A percentile compares a stretch with the other conserved stretches of the same genome.
These are phyloP conservation scores for Luehdorfia chinensis DNA, from an alignment of 1,140 invertebrate genomes.

Conservation along the genomic window DNA sequence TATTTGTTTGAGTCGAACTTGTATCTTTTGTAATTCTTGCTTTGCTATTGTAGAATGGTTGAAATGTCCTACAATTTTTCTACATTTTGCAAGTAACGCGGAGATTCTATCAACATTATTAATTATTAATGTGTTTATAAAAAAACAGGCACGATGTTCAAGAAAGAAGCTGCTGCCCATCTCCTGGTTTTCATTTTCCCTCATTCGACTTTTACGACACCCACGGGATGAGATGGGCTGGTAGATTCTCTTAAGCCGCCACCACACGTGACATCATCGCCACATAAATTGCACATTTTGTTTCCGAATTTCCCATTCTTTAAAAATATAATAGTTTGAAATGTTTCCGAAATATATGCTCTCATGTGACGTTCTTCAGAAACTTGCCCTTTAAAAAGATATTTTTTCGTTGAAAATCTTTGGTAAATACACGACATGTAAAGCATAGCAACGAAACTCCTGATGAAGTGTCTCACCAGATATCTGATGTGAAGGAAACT, in stretches of 20 bases:
- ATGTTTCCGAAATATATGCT: slow-evolving; percentile 19
- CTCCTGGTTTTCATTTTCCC: no score
- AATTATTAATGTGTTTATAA: slow-evolving; percentile 16
- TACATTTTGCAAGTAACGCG: slow-evolving; percentile 22
- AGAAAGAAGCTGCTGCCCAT: no score
- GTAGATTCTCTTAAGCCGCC: no score
- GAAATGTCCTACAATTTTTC: slow-evolving; percentile 31
- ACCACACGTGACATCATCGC: slow-evolving; percentile 18
- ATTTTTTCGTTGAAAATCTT: slow-evolving; percentile 17
- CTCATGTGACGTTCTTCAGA: slow-evolving; percentile 17
- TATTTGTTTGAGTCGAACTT: slow-evolving; percentile 35
- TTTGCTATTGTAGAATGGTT: slow-evolving; percentile 33
- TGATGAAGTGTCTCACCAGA: slow-evolving; percentile 17
- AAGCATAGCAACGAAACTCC: slow-evolving; percentile 19
- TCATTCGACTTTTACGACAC: no score
- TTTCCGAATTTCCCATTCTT: slow-evolving; percentile 21
- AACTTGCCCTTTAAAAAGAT: slow-evolving; percentile 21
- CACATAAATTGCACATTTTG: slow-evolving; percentile 22
- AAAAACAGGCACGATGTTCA: slow-evolving; percentile 14
- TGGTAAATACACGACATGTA: slow-evolving; percentile 16
- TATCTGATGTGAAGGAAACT: slow-evolving; percentile 21
- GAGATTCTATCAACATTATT: slow-evolving; percentile 8
- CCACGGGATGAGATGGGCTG: no score
- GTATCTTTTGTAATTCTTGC: slow-evolving; percentile 33
- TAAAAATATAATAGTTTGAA: slow-evolving; percentile 20